These are phyloP conservation scores for Fregata magnificens DNA, from an alignment of 2,113 vertebrate genomes.

Conservation along the genomic window DNA sequence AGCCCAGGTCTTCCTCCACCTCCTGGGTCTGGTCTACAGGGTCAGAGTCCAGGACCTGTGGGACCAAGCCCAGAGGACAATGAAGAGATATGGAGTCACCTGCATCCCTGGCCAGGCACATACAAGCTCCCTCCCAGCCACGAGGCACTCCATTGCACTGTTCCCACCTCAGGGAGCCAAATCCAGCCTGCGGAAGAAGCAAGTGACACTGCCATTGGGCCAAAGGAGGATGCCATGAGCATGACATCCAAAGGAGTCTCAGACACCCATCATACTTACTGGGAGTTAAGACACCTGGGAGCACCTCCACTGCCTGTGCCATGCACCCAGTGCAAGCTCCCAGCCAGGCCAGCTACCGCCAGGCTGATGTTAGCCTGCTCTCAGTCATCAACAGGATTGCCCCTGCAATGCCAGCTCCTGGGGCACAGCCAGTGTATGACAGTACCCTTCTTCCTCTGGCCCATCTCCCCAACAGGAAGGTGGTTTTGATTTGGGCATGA, in stretches of 20 bases:
- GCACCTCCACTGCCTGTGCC: background rate
- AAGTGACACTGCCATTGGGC: background rate
- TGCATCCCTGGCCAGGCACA: background rate
- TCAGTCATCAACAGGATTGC: background rate
- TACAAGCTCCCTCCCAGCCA: background rate
- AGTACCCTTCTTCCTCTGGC: background rate
- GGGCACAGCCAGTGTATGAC: background rate
- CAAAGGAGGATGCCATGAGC: background rate
- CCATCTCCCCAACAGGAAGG: background rate
- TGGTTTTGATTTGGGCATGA: background rate
- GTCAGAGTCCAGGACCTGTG: constrained; percentile 92
- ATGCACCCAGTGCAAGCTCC: background rate
- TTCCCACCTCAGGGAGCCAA: background rate
- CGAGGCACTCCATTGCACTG: background rate
- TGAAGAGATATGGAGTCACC: background rate
- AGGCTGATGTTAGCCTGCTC: background rate
- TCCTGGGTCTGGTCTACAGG: constrained; percentile 89
- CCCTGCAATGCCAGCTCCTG: background rate
- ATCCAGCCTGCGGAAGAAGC: background rate
- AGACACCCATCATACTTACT: background rate
- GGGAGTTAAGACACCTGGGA: background rate
- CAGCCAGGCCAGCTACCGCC: background rate
- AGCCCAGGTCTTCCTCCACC: constrained; percentile 89
- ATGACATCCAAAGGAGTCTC: background rate
- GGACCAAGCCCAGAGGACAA: background rate